phyloP scores from a whole-genome alignment of 2,888 invertebrate genomes.

The Dynastes tityus region DNA sequence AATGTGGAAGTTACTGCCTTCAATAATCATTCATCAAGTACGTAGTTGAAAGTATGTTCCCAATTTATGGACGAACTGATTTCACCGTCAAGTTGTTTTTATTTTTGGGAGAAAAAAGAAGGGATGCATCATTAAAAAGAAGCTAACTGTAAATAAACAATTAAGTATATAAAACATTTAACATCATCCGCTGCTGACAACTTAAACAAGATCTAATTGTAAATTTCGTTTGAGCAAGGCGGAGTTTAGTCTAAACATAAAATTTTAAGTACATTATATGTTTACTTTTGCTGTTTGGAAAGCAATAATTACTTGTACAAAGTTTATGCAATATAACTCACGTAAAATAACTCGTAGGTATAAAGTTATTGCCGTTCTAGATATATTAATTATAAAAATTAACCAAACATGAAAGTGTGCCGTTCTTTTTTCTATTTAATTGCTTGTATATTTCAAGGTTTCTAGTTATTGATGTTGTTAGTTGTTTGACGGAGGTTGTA shows the following conservation, averaged over 20 bases:
- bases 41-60: neutral
- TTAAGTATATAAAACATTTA: constrained; percentile 39
- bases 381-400: constrained; percentile 26
- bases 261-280: constrained; percentile 42
- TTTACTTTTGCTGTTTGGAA: constrained; percentile 36
- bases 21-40: no score
- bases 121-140: neutral
- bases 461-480: neutral
- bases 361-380: constrained; percentile 20
- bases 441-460: neutral
- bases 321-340: constrained; percentile 35
- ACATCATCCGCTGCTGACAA: constrained; percentile 18
- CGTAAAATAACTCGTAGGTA: constrained; percentile 34
- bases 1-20: no score
- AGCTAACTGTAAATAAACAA: constrained; percentile 25
- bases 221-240: constrained; percentile 39
- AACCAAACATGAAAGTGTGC: constrained; percentile 21
- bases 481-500: constrained; percentile 3
- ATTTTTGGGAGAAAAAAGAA: neutral
- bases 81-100: neutral
- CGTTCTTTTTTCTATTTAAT: constrained; percentile 3
- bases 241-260: constrained; percentile 29
- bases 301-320: constrained; percentile 34
- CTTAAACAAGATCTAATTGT: constrained; percentile 38
- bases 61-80: neutral